These are phyloP conservation scores for Malacoraja senta DNA, from an alignment of 2,797 vertebrate species.

Conservation along the genomic window DNA sequence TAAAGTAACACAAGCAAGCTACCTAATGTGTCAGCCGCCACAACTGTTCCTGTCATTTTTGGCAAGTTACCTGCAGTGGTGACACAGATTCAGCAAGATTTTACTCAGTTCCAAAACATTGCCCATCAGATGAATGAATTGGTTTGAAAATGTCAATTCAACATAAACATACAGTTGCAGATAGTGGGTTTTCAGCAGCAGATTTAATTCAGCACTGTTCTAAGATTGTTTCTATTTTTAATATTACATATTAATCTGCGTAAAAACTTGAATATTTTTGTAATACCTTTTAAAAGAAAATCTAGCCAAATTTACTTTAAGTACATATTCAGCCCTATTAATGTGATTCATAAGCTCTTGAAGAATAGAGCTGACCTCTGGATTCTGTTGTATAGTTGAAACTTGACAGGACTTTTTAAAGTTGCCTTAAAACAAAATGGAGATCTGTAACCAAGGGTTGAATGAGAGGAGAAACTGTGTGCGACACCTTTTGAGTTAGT, in stretches of 20 bases:
- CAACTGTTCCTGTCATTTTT: neutral
- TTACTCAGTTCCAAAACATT: neutral
- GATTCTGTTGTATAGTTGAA: conserved; percentile 11
- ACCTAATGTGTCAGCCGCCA: neutral
- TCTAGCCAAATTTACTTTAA: neutral
- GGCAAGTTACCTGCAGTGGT: neutral
- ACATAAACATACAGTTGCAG: neutral
- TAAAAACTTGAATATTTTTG: conserved; percentile 31
- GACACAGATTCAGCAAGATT: neutral
- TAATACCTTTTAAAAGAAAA: neutral
- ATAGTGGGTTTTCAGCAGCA: neutral
- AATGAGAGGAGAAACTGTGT: neutral
- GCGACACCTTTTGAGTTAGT: neutral
- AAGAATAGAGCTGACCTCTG: neutral
- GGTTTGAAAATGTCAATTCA: neutral
- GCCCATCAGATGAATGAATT: neutral
- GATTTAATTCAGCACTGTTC: conserved; percentile 16
- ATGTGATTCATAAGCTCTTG: neutral
- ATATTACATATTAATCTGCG: conserved; percentile 3
- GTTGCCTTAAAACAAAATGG: neutral
- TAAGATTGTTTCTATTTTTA: conserved; percentile 37
- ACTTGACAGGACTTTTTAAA: neutral
- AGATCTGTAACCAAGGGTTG: neutral
- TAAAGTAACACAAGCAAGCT: neutral
- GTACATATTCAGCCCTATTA: neutral